These are phyloP conservation scores for Lemur catta DNA, from an alignment of 2,797 vertebrate genomes.

Conservation along the genomic window DNA sequence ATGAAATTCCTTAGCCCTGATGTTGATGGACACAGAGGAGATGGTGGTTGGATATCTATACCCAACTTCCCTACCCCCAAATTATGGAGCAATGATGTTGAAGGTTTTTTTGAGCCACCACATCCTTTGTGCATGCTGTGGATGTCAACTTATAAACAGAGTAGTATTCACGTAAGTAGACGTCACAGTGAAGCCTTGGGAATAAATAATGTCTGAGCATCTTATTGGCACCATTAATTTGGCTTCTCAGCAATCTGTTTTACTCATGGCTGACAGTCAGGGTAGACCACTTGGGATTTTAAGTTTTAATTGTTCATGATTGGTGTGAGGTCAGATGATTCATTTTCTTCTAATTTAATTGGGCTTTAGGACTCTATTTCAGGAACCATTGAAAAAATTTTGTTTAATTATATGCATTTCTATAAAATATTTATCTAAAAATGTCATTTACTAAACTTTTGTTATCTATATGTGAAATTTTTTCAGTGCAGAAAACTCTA, in stretches of 20 bases:
- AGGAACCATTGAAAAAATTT: background rate
- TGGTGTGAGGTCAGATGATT: background rate
- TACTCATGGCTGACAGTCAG: background rate
- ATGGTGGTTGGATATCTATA: background rate
- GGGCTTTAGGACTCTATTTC: background rate
- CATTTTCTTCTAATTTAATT: constrained; percentile 43
- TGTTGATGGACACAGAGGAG: background rate
- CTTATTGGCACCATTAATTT: background rate
- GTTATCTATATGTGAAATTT: background rate
- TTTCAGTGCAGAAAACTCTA: constrained; percentile 27
- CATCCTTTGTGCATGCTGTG: background rate
- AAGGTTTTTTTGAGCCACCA: background rate
- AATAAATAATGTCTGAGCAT: background rate
- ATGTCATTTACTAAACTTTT: constrained; percentile 46
- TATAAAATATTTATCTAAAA: constrained; percentile 17
- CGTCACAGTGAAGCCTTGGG: background rate
- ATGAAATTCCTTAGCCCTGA: background rate
- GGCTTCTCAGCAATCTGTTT: background rate
- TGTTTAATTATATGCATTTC: constrained; percentile 13
- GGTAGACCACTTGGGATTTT: background rate
- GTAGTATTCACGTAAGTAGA: background rate
- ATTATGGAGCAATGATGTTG: background rate
- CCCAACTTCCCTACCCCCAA: background rate
- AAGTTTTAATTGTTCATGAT: background rate
- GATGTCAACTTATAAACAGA: background rate